Evolutionary conservation across 2,797 vertebrate genomes (phyloP).

Genomic region (Notoglanidium macrostoma): DNA sequence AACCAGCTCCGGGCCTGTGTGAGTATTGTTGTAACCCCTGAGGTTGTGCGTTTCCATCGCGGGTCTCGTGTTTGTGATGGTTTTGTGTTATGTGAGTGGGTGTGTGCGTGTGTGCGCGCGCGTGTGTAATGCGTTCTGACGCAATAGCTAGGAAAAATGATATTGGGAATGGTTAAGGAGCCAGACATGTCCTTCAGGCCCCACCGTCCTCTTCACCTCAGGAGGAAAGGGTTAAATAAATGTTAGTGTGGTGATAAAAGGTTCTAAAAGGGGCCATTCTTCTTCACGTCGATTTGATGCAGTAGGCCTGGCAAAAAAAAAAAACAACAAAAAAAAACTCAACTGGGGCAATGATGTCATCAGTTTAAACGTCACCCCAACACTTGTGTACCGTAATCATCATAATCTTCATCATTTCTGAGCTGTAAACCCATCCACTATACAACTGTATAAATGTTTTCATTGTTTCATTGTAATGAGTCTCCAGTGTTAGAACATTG

Average conservation of each 20-base stretch:
- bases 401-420: too few species aligned
- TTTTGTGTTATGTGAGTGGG: constrained; percentile 32
- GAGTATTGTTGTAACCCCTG: constrained; percentile 38
- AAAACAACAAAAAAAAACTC: constrained; percentile 43
- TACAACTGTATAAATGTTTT: background rate
- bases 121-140: constrained; percentile 65
- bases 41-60: constrained; percentile 14
- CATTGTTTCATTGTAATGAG: background rate
- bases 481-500: background rate
- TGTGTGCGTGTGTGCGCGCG: constrained; percentile 54
- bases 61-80: background rate
- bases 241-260: constrained; percentile 98
- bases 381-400: background rate
- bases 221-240: constrained; percentile 98
- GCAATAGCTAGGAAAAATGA: constrained; percentile 76
- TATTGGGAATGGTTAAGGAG: constrained; percentile 74
- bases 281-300: constrained; percentile 58
- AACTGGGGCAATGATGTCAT: constrained; percentile 6
- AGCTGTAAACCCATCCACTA: background rate
- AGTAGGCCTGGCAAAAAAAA: constrained; percentile 72
- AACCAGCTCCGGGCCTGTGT: constrained; percentile 27
- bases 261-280: constrained; percentile 79
- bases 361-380: background rate
- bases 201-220: constrained; percentile 70
- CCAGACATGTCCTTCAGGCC: constrained; percentile 60